These are phyloP conservation scores for Pteria penguin DNA, from an alignment of 2,888 invertebrate species.

Conservation along the genomic window DNA sequence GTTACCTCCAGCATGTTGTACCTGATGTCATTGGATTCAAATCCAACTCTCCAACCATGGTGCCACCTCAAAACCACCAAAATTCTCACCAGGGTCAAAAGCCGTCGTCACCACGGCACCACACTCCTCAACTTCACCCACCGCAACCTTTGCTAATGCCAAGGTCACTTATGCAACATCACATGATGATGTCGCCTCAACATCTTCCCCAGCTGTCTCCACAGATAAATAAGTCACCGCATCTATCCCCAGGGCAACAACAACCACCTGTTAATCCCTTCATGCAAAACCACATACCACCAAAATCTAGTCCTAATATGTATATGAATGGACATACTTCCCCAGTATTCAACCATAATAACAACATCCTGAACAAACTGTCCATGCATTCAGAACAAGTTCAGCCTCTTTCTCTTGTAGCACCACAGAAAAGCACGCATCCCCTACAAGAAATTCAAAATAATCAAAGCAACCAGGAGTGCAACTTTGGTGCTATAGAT, in stretches of 20 bases:
- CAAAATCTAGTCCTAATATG: conserved; percentile 65
- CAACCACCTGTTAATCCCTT: conserved; percentile 45
- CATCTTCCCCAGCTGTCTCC: conserved; percentile 37
- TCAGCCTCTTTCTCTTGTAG: conserved; percentile 45
- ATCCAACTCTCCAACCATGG: conserved; percentile 62
- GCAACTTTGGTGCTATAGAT: conserved; percentile 69
- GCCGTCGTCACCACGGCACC: background rate
- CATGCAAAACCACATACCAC: conserved; percentile 33
- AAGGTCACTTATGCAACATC: conserved; percentile 34
- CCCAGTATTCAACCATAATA: conserved; percentile 54
- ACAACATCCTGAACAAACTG: conserved; percentile 57
- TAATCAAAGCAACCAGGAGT: conserved; percentile 54
- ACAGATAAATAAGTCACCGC: conserved; percentile 41
- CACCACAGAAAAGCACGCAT: conserved; percentile 44
- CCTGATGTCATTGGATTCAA: conserved; percentile 68
- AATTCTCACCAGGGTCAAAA: conserved; percentile 49
- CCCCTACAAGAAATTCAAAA: conserved; percentile 63
- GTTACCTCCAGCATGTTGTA: conserved; percentile 69
- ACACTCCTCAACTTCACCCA: conserved; percentile 39
- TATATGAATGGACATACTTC: conserved; percentile 66
- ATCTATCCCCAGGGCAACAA: conserved; percentile 44
- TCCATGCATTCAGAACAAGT: conserved; percentile 46
- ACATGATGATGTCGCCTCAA: conserved; percentile 41
- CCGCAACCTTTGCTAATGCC: conserved; percentile 51
- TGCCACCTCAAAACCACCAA: conserved; percentile 44